These are phyloP conservation scores for Corythornis vintsioides DNA, from an alignment of 2,113 vertebrate species.

Conservation along the genomic window DNA sequence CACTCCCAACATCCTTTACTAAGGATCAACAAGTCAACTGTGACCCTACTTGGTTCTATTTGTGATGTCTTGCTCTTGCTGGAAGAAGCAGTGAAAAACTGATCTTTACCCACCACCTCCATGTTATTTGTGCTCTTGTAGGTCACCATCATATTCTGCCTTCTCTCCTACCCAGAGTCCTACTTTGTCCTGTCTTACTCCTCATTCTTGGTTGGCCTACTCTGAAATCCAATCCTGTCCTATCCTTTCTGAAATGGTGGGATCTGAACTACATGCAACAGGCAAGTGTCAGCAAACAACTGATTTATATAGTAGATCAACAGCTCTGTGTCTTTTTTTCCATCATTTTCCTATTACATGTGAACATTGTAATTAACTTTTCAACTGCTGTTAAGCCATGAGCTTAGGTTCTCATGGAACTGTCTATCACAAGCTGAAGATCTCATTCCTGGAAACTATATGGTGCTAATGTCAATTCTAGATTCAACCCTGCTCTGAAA, in stretches of 20 bases:
- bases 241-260: not conserved
- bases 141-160: not conserved
- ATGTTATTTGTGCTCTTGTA: not conserved
- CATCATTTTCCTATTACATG: not conserved
- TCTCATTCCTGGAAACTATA: not conserved
- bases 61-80: not conserved
- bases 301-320: not conserved
- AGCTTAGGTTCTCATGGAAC: not conserved
- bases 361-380: not conserved
- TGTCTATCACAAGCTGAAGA: not conserved
- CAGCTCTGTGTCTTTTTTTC: not conserved
- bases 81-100: not conserved
- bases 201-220: not conserved
- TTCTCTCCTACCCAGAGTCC: not conserved
- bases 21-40: not conserved
- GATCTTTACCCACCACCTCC: not conserved
- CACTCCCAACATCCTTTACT: not conserved
- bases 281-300: not conserved
- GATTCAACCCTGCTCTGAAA: not conserved
- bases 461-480: not conserved
- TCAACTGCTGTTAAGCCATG: not conserved
- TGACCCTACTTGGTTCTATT: not conserved
- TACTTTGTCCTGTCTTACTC: not conserved
- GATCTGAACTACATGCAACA: not conserved
- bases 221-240: not conserved